These are phyloP conservation scores for Drosophila lacicola DNA, from an alignment of 2,888 invertebrate species.

Conservation along the genomic window DNA sequence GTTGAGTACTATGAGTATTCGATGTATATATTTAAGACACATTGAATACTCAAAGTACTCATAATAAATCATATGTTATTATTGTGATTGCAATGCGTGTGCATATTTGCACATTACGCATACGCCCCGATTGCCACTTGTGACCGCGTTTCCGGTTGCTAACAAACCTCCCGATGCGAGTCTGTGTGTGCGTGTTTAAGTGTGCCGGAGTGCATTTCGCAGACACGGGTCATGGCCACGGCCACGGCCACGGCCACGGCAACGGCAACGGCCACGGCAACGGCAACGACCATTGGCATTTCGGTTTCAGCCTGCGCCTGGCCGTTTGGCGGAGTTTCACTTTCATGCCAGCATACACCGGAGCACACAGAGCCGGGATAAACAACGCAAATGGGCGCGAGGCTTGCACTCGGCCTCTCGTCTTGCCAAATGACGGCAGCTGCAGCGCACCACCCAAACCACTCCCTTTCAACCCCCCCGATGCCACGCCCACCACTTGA, in stretches of 20 bases:
- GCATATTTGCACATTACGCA: constrained; percentile 44
- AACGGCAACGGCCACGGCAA: constrained; percentile 44
- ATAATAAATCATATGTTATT: constrained; percentile 2
- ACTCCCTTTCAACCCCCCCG: background rate
- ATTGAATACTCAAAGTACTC: background rate
- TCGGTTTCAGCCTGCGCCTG: constrained; percentile 31
- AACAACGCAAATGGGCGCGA: constrained; percentile 60
- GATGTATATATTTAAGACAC: no score
- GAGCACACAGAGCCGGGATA: constrained; percentile 39
- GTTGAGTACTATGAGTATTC: no score
- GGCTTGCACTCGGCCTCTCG: constrained; percentile 75
- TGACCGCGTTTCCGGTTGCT: constrained; percentile 69
- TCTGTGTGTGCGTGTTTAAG: constrained; percentile 2
- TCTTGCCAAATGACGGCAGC: constrained; percentile 51
- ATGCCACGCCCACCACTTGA: constrained; percentile 40
- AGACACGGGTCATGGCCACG: constrained; percentile 71
- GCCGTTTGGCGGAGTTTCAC: constrained; percentile 71
- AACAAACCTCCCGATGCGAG: constrained; percentile 50
- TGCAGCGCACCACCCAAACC: constrained; percentile 4
- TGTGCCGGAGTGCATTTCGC: constrained; percentile 64
- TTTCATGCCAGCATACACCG: constrained; percentile 41
- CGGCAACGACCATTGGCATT: constrained; percentile 61
- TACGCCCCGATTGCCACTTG: constrained; percentile 39
- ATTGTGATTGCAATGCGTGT: constrained; percentile 17
- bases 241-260: constrained; percentile 46